Base-by-base conservation (phyloP, 2,113 vertebrate genomes). In the Xiphophorus maculatus region DNA sequence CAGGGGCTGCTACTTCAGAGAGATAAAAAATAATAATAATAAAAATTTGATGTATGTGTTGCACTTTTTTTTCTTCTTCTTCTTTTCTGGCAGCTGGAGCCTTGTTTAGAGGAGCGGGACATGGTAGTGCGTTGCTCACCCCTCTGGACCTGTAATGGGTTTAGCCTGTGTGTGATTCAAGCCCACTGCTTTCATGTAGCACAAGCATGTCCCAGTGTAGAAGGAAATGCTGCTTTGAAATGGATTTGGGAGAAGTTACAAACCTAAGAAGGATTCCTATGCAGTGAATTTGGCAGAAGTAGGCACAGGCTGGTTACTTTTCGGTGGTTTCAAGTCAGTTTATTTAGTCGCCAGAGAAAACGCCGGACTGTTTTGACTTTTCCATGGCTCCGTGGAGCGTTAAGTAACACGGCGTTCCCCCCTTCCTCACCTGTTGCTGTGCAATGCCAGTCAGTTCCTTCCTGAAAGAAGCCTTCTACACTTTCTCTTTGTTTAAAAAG, bases 1-100 rank as follows among this genome's bases (percentile, higher is more conserved):
- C 95, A 93, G 90, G 94, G 89, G 82, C 84, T 86, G 94, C 92
- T 95, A 79, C 95, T 95, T 95, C 94, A 66, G 86, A 88, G 85
- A 90, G 79, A 94, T 94, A 92, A 66, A 95, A 95, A 37, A 37
- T 3, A 12, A 35, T 1, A 95, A 93, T 91, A 95, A 95, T 97
- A 96, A 96, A 96, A 97, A 92, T 95, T 97, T 96, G 95, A 96
- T 96, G 95, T 95, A 93, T 94, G 92, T 93, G 95, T 96, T 96
- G 94, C 96, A 92, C 92, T 92, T 94, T 95, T 95, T 93, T 92
- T 94, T 95, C 9, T 12, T 17, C 40, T 40, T 28, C 42, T 44
- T 44, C 37, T 66, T 66, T 94, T 92, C 92, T 93, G 92, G 92
- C 95, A 95, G 94, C 94, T 91, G 86, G 87, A 93, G 95, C 90